Base-by-base conservation (phyloP, 2,888 invertebrate species). In the Synanthedon myopaeformis region DNA sequence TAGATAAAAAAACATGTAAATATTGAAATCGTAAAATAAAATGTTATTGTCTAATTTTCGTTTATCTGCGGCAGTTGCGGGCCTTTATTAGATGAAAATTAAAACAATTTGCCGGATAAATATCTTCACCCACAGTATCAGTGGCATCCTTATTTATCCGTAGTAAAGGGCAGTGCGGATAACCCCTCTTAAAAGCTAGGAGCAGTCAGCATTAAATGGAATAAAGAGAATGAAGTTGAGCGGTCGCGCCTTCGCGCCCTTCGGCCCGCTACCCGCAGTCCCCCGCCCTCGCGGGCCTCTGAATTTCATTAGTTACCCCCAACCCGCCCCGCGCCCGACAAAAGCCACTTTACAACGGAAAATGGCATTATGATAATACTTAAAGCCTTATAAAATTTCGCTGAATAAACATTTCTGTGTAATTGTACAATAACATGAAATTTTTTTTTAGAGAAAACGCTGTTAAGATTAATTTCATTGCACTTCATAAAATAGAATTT, bases 31-130 rank as follows among this genome's bases (percentile, higher is more conserved):
- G 76, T 75, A 76, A 81, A 77, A 80, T 76, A 78, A 78, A 72
- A 77, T 67, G 64, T 72, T 76, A 79, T 77, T 69, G 69, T 71
- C 75, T 69, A 76, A 78, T 74, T 71, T 65, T 64, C 76, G 72
- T 76, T 83, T 85, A 86, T 86, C 85, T 77, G 69, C 67, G 72
- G 66, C 69, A 74, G 74, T 82, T 82, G 83, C 77, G 82, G 85
- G 78, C 71, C 75, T 82, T 84, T 85, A 86, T 84, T 84, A 82
- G 76, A 82, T 85, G 85, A 86, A 87, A 88, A 87, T 88, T 87
- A 86, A 87, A 88, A 87, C 87, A 87, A 88, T 88, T 88, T 88
- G 87, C 87, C 85, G 85, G 87, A 85, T 88, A 86, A 87, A 87
- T 88, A 86, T 87, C 87, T 85, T 81, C 76, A 76, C 76, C 74